A percentile compares a stretch with the other conserved stretches of the same genome.
These are phyloP conservation scores for Orchestes rusci DNA, from an alignment of 2,888 invertebrate species.

Conservation along the genomic window DNA sequence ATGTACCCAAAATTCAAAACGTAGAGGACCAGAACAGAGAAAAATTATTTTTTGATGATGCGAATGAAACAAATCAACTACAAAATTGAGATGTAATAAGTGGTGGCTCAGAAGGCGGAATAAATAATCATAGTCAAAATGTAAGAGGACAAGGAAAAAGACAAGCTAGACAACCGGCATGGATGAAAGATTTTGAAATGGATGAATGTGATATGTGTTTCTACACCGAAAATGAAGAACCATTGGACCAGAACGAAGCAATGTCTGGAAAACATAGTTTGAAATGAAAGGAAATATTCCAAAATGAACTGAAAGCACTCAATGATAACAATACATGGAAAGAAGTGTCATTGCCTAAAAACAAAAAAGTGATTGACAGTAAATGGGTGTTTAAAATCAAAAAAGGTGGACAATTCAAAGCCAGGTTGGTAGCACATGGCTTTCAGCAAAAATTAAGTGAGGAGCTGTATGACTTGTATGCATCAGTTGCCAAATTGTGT, in stretches of 20 bases:
- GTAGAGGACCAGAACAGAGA: not conserved
- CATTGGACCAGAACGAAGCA: not conserved
- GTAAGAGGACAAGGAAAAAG: not conserved
- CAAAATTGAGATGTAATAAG: not conserved
- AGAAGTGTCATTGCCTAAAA: too few species aligned
- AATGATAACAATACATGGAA: too few species aligned
- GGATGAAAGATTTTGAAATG: slow-evolving; percentile 1
- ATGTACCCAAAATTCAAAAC: not conserved
- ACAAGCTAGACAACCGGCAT: not conserved
- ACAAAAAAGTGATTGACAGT: too few species aligned
- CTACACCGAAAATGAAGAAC: not conserved
- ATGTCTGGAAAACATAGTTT: too few species aligned
- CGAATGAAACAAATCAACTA: not conserved
- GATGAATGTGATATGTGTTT: not conserved
- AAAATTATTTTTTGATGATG: not conserved
- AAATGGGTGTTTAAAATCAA: not conserved
- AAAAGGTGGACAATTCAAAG: not conserved
- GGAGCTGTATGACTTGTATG: not conserved
- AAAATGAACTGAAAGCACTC: too few species aligned
- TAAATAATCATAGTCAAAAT: too few species aligned
- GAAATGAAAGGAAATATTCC: too few species aligned
- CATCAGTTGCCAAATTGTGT: not conserved
- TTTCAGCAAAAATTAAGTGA: not conserved
- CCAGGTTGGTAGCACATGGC: not conserved
- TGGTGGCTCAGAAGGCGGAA: not conserved